These are phyloP conservation scores for Miichthys miiuy DNA, from an alignment of 2,797 vertebrate genomes.

Conservation along the genomic window DNA sequence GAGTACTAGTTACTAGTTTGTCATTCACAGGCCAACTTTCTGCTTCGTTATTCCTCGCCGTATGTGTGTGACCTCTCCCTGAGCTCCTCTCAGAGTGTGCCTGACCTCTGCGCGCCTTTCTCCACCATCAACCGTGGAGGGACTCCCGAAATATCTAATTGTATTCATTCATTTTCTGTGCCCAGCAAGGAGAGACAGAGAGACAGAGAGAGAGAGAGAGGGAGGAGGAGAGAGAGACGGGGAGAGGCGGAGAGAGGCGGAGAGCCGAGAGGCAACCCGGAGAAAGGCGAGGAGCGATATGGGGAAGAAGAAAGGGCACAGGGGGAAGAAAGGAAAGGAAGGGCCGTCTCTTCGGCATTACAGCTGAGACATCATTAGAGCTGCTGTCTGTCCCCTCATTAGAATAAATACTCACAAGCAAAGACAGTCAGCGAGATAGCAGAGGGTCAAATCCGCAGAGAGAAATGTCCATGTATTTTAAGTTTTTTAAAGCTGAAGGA, in stretches of 20 bases:
- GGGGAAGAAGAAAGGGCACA: slow-evolving; percentile 47
- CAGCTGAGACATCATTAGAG: slow-evolving; percentile 68
- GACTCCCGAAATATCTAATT: slow-evolving; percentile 88
- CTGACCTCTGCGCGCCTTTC: slow-evolving; percentile 75
- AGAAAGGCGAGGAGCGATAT: slow-evolving; percentile 43
- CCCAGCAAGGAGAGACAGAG: slow-evolving; percentile 81
- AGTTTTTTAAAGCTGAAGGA: slow-evolving; percentile 32
- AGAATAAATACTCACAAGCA: slow-evolving; percentile 67
- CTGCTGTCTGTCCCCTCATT: slow-evolving; percentile 58
- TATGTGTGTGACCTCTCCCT: slow-evolving; percentile 67
- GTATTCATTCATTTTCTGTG: slow-evolving; percentile 89
- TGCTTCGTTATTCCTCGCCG: slow-evolving; percentile 65
- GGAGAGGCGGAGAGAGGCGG: slow-evolving; percentile 35
- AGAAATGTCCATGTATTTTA: slow-evolving; percentile 30
- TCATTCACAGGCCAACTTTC: slow-evolving; percentile 71
- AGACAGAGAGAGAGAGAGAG: slow-evolving; percentile 65
- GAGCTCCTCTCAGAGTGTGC: slow-evolving; percentile 58
- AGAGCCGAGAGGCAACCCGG: slow-evolving; percentile 53
- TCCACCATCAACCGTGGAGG: slow-evolving; percentile 64
- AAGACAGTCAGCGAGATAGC: slow-evolving; percentile 43
- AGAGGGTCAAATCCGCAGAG: slow-evolving; percentile 40
- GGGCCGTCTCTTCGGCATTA: slow-evolving; percentile 48
- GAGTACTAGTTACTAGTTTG: slow-evolving; percentile 65
- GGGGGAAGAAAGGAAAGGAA: slow-evolving; percentile 34
- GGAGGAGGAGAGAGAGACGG: slow-evolving; percentile 66